These are phyloP conservation scores for Trileptium ribeirensis DNA, from an alignment of 2,888 invertebrate species.

Conservation along the genomic window DNA sequence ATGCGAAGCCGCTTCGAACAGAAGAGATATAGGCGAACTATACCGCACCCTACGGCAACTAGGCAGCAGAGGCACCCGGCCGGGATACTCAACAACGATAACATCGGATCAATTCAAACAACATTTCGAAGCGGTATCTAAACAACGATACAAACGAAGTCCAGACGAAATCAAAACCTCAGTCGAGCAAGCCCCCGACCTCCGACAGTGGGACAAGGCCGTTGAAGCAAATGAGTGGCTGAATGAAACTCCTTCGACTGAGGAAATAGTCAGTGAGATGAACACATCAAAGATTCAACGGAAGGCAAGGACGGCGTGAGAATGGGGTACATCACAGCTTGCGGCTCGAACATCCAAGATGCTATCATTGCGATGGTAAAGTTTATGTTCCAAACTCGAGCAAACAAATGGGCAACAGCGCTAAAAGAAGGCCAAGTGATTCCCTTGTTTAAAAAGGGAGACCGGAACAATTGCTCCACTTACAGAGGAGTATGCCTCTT, in stretches of 20 bases:
- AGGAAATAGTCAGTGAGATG: neutral
- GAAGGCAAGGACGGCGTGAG: neutral
- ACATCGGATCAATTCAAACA: neutral
- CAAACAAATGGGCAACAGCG: neutral
- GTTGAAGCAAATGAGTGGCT: neutral
- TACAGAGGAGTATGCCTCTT: neutral
- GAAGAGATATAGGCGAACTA: neutral
- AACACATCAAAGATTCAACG: neutral
- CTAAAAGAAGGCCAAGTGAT: neutral
- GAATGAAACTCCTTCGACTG: neutral
- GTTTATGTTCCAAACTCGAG: neutral
- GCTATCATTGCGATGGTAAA: neutral
- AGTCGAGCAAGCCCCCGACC: neutral
- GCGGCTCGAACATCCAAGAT: neutral
- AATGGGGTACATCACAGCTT: neutral
- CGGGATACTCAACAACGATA: neutral
- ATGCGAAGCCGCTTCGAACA: neutral
- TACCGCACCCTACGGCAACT: neutral
- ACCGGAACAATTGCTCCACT: neutral
- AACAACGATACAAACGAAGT: neutral
- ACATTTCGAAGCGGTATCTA: neutral
- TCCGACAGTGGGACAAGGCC: neutral
- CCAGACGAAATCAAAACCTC: neutral
- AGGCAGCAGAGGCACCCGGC: neutral
- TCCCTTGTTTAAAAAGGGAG: neutral